Evolutionary conservation across 2,113 vertebrate species (phyloP), one percentile per base, ranked within the genome.

Genomic region (Lepisosteus osseus): DNA sequence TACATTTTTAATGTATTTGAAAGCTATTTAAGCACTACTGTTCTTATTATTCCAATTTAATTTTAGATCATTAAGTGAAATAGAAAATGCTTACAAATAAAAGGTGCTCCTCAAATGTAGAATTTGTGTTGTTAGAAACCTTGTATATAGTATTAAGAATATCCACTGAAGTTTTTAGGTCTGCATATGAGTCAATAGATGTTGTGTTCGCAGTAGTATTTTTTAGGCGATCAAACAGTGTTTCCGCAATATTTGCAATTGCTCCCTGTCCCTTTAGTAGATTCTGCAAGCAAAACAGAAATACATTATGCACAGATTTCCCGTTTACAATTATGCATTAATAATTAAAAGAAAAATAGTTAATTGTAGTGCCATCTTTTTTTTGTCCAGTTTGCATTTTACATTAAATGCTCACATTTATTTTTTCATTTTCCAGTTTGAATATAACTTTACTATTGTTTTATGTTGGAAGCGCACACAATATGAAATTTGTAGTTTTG

Each of bases 251-350:
- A 1, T 15, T 0, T 4, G 57, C 0, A 3, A 83, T 0, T 0
- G 0, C 0, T 7, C 89, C 90, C n/a, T 72, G 74, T 76, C 90
- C 90, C 72, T 5, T 84, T 61, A 72, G n/a, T 41, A 78, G 17
- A 4, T 62, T 66, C 90, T 91, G 83, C 2, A 75, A 70, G 11
- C 29, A 70, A 65, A 3, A 70, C 14, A 65, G 45, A 55, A 40
- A 17, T 29, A 11, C 43, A 55, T 68, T 7, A 61, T 55, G 51
- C 41, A 7, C 7, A 68, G 13, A 15, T 29, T 29, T 29, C 29
- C 29, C 2, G 29, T 29, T 29, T 29, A 29, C 29, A 29, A 29
- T 29, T 29, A 29, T 29, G 29, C 29, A 29, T 29, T 29, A 29
- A 29, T 29, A 68, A n/a, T 8, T 47, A 44, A 15, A 7, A 12